phyloP scores from a whole-genome alignment of 2,113 vertebrate species.

The Pristiophorus japonicus region DNA sequence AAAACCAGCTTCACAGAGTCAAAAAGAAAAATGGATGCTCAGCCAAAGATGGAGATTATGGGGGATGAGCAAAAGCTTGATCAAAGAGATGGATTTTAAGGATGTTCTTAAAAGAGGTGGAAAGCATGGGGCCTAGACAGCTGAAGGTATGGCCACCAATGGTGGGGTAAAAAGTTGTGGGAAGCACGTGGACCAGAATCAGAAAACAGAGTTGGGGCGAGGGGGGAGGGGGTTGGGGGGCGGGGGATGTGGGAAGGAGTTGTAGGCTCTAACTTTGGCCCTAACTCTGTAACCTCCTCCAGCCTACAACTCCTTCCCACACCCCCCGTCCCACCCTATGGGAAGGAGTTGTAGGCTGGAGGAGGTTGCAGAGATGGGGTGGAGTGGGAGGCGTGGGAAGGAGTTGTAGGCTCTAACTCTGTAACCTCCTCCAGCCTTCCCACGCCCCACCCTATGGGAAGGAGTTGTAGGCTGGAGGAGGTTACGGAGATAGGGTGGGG shows the following conservation, averaged over 20 bases:
- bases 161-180: not conserved
- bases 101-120: not conserved
- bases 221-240: not conserved
- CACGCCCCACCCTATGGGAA: too few relatives aligned
- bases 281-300: too few relatives aligned
- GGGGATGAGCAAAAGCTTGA: not conserved
- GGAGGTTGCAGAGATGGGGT: too few relatives aligned
- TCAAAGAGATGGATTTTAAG: not conserved
- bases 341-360: too few relatives aligned
- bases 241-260: not conserved
- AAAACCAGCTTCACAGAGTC: not conserved
- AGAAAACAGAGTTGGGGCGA: not conserved
- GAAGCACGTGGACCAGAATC: not conserved
- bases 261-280: too few relatives aligned
- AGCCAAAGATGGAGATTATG: not conserved
- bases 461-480: not conserved
- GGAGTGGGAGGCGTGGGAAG: too few relatives aligned
- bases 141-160: not conserved
- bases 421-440: too few relatives aligned
- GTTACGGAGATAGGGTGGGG: not conserved
- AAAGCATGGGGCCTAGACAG: not conserved
- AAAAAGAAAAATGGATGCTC: not conserved
- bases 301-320: too few relatives aligned
- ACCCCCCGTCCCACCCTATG: too few relatives aligned
- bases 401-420: too few relatives aligned